Evolutionary conservation across 2,888 invertebrate genomes (phyloP), one percentile per base, ranked within the genome.

Genomic region (Caenorhabditis sp.): DNA sequence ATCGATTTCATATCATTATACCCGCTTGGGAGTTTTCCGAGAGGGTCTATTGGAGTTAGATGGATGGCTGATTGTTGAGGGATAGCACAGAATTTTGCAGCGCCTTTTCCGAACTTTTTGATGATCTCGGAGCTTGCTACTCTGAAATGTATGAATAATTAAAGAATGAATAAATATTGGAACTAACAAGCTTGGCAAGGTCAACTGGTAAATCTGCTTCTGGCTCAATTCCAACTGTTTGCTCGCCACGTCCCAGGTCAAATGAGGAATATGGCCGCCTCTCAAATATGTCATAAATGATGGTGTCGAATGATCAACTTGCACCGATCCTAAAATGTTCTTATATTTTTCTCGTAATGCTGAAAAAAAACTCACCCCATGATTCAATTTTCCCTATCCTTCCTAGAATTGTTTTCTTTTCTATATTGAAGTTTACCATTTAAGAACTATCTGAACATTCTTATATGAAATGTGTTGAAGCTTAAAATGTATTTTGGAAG

Each of bases 191-290:
- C 76, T 69, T 2, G 80, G 79, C 12, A 82, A 65, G 10, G 82
- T 78, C 54, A 85, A 38, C 65, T 85, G 85, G 62, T 77, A 82
- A 57, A 85, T 83, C 12, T 78, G 84, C 7, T 66, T 68, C 49
- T 86, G 84, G 8, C 56, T 57, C 12, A 77, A 56, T 49, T 65
- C 63, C 27, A 86, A 50, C 49, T 79, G 73, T 53, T 73, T 78
- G 1, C 59, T 53, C n/a, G 69, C 78, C 8, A 81, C 80, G 43
- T 84, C 84, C 84, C 85, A 85, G 12, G 84, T 85, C 10, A 85
- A 52, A 67, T 85, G 85, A 0, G 85, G 85, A 54, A 86, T 76
- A 63, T 86, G 85, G 0, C 85, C 85, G 53, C 72, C 80, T 36
- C 84, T 70, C 10, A 83, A 76, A 56, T 86, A 85, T n/a, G 83